Conservation (phyloP, 1,140 invertebrate species). For the Aphis craccivora region DNA sequence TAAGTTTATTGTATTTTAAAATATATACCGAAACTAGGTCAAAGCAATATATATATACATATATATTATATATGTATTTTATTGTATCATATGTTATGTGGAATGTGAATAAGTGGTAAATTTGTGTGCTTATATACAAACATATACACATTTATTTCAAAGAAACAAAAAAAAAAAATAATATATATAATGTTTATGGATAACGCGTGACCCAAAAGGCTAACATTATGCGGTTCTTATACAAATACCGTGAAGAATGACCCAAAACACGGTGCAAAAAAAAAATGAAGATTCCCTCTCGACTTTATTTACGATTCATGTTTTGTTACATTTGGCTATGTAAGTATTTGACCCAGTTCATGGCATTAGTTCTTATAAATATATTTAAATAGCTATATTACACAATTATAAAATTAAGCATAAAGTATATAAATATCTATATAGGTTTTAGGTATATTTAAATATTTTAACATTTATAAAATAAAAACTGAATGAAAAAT, state of each 20-base stretch:
- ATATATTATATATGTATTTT: background rate
- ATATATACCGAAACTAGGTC: slow-evolving; percentile 16
- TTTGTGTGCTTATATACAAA: background rate
- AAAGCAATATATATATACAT: background rate
- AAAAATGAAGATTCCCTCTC: slow-evolving; percentile 39
- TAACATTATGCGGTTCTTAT: slow-evolving; percentile 31
- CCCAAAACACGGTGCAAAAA: slow-evolving; percentile 42
- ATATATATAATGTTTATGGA: slow-evolving; percentile 12
- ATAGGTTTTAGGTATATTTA: background rate
- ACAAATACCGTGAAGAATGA: background rate
- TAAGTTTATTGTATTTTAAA: background rate
- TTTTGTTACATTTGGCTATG: background rate
- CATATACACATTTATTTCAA: background rate
- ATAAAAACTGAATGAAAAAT: too few relatives aligned
- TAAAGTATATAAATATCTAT: background rate
- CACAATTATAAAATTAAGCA: background rate
- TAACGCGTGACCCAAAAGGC: slow-evolving; percentile 33
- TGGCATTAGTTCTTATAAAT: background rate
- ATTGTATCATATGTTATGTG: background rate
- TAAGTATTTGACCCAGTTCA: slow-evolving; percentile 31
- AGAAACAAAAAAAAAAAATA: slow-evolving; percentile 52
- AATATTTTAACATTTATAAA: too few relatives aligned
- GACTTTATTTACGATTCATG: slow-evolving; percentile 24
- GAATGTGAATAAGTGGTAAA: background rate
- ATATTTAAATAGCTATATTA: background rate